Evolutionary conservation across 2,888 invertebrate species (phyloP), one percentile per base, ranked within the genome.

Genomic region (Pediacus dermestoides): DNA sequence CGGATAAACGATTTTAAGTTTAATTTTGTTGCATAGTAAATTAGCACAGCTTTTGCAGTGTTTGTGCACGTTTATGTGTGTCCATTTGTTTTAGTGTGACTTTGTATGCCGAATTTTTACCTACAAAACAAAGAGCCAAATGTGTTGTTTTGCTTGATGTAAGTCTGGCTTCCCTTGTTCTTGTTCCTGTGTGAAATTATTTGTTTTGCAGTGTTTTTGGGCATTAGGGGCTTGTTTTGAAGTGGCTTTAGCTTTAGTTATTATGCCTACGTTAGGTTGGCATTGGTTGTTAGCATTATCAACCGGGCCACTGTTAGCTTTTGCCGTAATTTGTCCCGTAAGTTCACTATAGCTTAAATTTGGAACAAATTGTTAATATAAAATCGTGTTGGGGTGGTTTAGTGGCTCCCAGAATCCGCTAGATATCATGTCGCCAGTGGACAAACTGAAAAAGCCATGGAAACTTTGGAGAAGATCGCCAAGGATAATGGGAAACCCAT

Each of bases 321-420:
- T 94, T 70, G 84, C 85, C 21, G 60, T 81, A 31, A 82, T 87
- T 58, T 85, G 85, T 50, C 87, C 88, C 45, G 87, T 88, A 74
- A 77, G 78, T 74, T 34, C 9, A 39, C 25, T 11, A 28, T 15
- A 7, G 7, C 28, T 13, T 12, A 30, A 7, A 30, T 30, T 7
- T 7, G 30, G 9, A 9, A 25, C 26, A 10, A 25, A 25, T 10
- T 8, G n/a, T 28, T 28, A 4, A 11, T 14, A 13, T 14, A 4
- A 10, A 28, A 11, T n/a, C n/a, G 14, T 28, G 3, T 28, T 28
- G 7, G 31, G 25, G 13, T 7, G 16, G 74, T 75, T 32, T 67
- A 91, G 91, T 95, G 93, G 92, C 70, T 95, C 36, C 94, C 95
- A 13, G 94, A 95, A 68, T 93, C 93, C 43, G 91, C 92, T 0